These are phyloP conservation scores for Mastomys coucha DNA, from an alignment of 2,113 vertebrate species.

Conservation along the genomic window DNA sequence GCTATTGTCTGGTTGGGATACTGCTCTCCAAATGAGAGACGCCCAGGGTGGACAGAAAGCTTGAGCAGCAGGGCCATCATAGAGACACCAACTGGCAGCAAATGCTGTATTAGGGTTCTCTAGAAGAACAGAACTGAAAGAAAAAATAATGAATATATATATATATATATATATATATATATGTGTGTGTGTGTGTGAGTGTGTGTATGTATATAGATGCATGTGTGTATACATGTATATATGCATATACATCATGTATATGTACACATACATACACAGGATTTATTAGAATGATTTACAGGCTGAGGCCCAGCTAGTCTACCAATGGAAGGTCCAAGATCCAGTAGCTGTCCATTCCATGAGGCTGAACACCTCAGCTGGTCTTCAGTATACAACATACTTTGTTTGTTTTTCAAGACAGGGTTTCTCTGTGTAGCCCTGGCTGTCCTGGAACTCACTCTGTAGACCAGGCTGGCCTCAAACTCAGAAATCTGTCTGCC, in stretches of 20 bases:
- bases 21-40: fast-evolving
- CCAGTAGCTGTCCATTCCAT: not conserved
- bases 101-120: not conserved
- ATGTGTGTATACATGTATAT: not conserved
- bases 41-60: not conserved
- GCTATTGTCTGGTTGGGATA: too few species aligned
- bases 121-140: not conserved
- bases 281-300: not conserved
- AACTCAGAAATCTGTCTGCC: too few species aligned
- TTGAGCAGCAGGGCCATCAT: not conserved
- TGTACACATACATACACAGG: not conserved
- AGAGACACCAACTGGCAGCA: not conserved
- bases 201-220: too few species aligned
- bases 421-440: too few species aligned
- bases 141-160: not conserved
- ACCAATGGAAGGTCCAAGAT: not conserved
- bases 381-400: not conserved
- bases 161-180: not conserved
- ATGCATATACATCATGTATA: not conserved
- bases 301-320: not conserved
- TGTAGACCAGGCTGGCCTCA: too few species aligned
- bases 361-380: not conserved
- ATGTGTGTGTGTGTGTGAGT: not conserved
- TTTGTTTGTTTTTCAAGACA: too few species aligned
- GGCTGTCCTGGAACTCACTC: too few species aligned